These are phyloP conservation scores for Charadrius vociferus DNA, from an alignment of 2,113 vertebrate species.

Conservation along the genomic window DNA sequence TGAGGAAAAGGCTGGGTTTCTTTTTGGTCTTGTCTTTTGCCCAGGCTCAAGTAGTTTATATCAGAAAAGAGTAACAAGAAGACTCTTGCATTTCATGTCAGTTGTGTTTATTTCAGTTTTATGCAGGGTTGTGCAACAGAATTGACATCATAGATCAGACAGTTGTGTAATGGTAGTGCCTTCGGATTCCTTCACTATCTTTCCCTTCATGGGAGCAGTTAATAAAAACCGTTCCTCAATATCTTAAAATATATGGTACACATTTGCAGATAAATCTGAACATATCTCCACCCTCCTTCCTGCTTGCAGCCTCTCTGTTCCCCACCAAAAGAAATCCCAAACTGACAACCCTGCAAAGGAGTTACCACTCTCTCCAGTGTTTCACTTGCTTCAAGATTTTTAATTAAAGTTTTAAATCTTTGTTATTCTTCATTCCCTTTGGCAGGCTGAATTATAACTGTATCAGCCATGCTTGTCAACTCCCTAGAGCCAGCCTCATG, in stretches of 20 bases:
- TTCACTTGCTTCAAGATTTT: constrained; percentile 26
- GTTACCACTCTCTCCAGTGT: not conserved
- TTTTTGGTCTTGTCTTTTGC: constrained; percentile 9
- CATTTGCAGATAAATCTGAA: constrained; percentile 15
- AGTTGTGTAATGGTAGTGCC: not conserved
- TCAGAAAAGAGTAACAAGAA: not conserved
- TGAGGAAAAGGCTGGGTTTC: not conserved
- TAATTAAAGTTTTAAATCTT: constrained; percentile 57
- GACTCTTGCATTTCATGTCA: not conserved
- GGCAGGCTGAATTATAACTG: constrained; percentile 38
- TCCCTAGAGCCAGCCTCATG: constrained; percentile 20
- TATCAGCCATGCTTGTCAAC: constrained; percentile 11
- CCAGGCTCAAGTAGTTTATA: not conserved
- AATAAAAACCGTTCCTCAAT: constrained; percentile 25
- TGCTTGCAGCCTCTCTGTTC: not conserved
- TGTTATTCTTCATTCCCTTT: not conserved
- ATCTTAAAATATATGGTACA: not conserved
- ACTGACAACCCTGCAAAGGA: constrained; percentile 40
- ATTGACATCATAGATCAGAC: not conserved
- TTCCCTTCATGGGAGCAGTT: not conserved
- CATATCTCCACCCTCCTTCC: not conserved
- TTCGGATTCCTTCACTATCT: constrained; percentile 36
- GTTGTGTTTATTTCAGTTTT: constrained; percentile 27
- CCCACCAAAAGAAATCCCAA: constrained; percentile 6
- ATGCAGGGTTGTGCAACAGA: constrained; percentile 6